phyloP scores from a whole-genome alignment of 1,140 invertebrate species.

The Cyrtorhinus lividipennis region DNA sequence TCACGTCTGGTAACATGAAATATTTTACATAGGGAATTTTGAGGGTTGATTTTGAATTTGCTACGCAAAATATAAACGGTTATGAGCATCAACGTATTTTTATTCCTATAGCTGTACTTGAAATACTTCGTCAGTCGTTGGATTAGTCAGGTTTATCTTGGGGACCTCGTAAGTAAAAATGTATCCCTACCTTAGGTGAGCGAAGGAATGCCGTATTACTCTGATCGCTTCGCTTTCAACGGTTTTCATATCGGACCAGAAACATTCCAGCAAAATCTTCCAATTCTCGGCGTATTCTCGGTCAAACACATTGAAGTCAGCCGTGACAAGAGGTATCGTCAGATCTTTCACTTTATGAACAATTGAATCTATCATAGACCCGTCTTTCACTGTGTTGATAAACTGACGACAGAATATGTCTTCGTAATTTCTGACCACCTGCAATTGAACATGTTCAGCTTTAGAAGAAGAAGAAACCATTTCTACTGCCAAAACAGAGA shows the following conservation, averaged over 20 bases:
- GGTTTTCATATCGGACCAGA: slow-evolving; percentile 52
- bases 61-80: too few species aligned
- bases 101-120: too few species aligned
- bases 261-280: slow-evolving; percentile 60
- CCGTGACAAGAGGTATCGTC: slow-evolving; percentile 51
- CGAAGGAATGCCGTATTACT: slow-evolving; percentile 77
- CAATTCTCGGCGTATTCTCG: slow-evolving; percentile 63
- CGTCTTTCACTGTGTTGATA: slow-evolving; percentile 69
- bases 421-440: slow-evolving; percentile 69
- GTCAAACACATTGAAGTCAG: slow-evolving; percentile 68
- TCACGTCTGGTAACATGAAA: too few species aligned
- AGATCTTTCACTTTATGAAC: slow-evolving; percentile 54
- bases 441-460: too few species aligned
- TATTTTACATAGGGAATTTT: too few species aligned
- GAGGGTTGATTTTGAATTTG: too few species aligned
- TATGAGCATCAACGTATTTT: too few species aligned
- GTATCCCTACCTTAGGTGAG: slow-evolving; percentile 46
- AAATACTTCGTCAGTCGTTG: too few species aligned
- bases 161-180: too few species aligned
- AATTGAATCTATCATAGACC: slow-evolving; percentile 67
- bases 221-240: slow-evolving; percentile 68
- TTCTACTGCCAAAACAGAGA: slow-evolving; percentile 10
- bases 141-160: too few species aligned
- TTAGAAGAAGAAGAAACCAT: neutral
- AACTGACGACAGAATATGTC: slow-evolving; percentile 77